These are phyloP conservation scores for Bombus cullumanus DNA, from an alignment of 1,140 invertebrate genomes.

Conservation along the genomic window DNA sequence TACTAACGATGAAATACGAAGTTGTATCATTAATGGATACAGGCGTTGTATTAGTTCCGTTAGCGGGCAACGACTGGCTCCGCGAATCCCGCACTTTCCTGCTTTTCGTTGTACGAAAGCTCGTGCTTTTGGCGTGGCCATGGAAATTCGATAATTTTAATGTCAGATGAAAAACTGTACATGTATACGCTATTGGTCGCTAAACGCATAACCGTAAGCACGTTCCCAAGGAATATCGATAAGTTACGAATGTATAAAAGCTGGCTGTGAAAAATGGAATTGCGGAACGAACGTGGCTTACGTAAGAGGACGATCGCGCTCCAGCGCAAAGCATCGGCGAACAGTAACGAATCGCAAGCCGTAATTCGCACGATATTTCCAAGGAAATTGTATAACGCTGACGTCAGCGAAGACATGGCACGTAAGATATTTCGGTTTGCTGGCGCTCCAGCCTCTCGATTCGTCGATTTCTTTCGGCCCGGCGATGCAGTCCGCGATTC, in stretches of 20 bases:
- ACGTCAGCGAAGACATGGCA: not conserved
- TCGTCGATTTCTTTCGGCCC: not conserved
- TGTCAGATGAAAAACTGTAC: not conserved
- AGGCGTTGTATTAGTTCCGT: not conserved
- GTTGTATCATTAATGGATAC: not conserved
- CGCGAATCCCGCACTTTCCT: too few relatives aligned
- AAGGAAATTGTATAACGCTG: not conserved
- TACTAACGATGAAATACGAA: slow-evolving; percentile 17
- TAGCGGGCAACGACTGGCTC: not conserved
- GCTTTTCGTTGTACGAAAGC: too few relatives aligned
- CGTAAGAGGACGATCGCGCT: too few relatives aligned
- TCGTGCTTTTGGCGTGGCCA: too few relatives aligned
- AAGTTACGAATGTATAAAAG: too few relatives aligned
- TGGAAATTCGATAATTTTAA: not conserved
- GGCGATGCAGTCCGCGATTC: not conserved
- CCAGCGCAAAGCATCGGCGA: too few relatives aligned
- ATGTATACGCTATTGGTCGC: too few relatives aligned
- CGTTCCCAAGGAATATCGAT: too few relatives aligned
- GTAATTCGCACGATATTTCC: not conserved
- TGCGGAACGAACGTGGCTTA: too few relatives aligned
- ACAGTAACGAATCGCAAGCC: too few relatives aligned
- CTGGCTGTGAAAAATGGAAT: too few relatives aligned
- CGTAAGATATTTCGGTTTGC: not conserved
- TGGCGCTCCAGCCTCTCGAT: not conserved
- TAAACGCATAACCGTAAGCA: too few relatives aligned